These are phyloP conservation scores for Drosophila neonasuta DNA, from an alignment of 2,888 invertebrate genomes.

Conservation along the genomic window DNA sequence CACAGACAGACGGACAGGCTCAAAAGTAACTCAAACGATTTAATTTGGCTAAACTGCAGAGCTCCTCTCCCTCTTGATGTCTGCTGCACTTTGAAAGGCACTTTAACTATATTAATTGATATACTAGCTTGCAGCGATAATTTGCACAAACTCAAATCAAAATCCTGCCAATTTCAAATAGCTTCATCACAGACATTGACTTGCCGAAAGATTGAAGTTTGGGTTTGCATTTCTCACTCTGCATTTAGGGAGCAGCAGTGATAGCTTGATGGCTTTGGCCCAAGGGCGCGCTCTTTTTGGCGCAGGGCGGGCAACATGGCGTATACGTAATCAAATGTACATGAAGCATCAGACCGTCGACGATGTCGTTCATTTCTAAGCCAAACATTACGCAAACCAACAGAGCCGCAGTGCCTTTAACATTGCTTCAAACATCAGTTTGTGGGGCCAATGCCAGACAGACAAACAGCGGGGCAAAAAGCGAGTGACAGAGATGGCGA, in stretches of 20 bases:
- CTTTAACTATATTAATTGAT: conserved; percentile 77
- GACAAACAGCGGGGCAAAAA: conserved; percentile 1
- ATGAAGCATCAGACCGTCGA: conserved; percentile 56
- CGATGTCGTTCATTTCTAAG: conserved; percentile 49
- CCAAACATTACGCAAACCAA: conserved; percentile 40
- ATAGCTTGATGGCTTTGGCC: conserved; percentile 68
- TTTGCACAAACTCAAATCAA: conserved; percentile 69
- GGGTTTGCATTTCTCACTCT: neutral
- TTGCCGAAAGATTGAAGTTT: conserved; percentile 26
- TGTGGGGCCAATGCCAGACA: conserved; percentile 9
- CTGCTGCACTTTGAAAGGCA: conserved; percentile 40
- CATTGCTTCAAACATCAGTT: conserved; percentile 54
- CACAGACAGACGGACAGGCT: conserved; percentile 19
- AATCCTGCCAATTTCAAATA: conserved; percentile 67
- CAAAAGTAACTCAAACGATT: conserved; percentile 61
- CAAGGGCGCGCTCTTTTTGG: conserved; percentile 61
- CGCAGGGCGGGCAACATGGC: conserved; percentile 56
- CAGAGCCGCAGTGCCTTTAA: conserved; percentile 38
- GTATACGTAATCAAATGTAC: conserved; percentile 76
- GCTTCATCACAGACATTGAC: conserved; percentile 39
- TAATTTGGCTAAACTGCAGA: conserved; percentile 58
- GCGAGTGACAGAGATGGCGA: conserved; percentile 7
- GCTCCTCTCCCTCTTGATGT: neutral
- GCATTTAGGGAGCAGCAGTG: conserved; percentile 30
- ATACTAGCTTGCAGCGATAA: conserved; percentile 74